Conservation (phyloP, 2,888 invertebrate species). For the Lasiommata megera region DNA sequence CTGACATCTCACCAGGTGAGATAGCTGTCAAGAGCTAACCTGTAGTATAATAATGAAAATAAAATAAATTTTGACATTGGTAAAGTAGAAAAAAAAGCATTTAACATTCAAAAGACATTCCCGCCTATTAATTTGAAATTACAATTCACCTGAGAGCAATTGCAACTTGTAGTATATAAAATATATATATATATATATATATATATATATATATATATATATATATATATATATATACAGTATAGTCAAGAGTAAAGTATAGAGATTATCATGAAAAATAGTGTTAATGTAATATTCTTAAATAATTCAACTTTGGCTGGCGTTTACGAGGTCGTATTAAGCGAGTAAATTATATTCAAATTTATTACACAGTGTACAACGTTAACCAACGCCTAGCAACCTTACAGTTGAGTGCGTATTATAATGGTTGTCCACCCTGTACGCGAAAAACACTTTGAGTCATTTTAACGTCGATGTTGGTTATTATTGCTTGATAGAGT, state of each 20-base stretch:
- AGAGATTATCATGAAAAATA: no score
- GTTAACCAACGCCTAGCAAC: background rate
- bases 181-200: no score
- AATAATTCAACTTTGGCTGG: background rate
- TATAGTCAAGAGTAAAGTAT: no score
- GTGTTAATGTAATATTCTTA: background rate
- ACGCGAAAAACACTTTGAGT: no score
- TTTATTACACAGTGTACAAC: constrained; percentile 12
- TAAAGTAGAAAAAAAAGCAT: constrained; percentile 1
- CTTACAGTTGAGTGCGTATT: background rate
- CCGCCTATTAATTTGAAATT: constrained; percentile 1
- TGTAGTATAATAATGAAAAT: no score
- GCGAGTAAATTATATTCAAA: constrained; percentile 17
- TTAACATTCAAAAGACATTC: constrained; percentile 6
- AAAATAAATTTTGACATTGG: background rate
- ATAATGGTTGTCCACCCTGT: background rate
- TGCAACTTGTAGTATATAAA: no score
- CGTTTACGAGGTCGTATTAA: constrained; percentile 8
- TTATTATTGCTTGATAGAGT: no score
- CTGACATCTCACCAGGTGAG: no score
- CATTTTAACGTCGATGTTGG: no score
- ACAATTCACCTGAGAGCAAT: constrained; percentile 9
- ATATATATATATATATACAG: no score
- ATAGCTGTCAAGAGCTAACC: no score
- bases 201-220: no score